Evolutionary conservation across 2,113 vertebrate genomes (phyloP).

Genomic region (Pandion haliaetus): DNA sequence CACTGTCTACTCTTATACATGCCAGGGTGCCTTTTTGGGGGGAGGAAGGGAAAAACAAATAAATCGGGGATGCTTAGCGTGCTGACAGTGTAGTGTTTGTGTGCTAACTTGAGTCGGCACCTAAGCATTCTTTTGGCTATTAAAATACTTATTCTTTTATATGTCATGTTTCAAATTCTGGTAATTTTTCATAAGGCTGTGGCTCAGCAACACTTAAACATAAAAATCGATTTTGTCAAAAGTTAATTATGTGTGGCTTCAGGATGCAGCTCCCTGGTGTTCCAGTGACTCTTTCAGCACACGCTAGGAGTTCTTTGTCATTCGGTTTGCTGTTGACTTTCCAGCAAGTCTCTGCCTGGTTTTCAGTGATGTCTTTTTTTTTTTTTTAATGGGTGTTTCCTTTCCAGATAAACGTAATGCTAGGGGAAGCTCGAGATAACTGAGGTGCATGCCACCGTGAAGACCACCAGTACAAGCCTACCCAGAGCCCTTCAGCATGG

Average conservation of each 20-base stretch:
- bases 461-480: not conserved
- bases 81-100: not conserved
- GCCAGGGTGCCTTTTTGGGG: not conserved
- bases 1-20: not conserved
- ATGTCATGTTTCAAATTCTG: not conserved
- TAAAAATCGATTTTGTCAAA: not conserved
- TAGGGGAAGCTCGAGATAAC: not conserved
- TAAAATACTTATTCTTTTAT: not conserved
- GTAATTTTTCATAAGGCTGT: not conserved
- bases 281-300: not conserved
- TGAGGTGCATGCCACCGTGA: rapidly evolving
- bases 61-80: not conserved
- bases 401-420: not conserved
- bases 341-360: not conserved
- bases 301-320: not conserved
- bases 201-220: not conserved
- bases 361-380: not conserved
- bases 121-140: not conserved
- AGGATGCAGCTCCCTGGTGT: not conserved
- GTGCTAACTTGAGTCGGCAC: not conserved
- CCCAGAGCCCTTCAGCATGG: not conserved
- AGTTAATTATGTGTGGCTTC: not conserved
- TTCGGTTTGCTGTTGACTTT: not conserved
- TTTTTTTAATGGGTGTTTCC: not conserved
- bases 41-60: not conserved